Conservation (phyloP, 2,113 vertebrate genomes). For the Mirza zaza region DNA sequence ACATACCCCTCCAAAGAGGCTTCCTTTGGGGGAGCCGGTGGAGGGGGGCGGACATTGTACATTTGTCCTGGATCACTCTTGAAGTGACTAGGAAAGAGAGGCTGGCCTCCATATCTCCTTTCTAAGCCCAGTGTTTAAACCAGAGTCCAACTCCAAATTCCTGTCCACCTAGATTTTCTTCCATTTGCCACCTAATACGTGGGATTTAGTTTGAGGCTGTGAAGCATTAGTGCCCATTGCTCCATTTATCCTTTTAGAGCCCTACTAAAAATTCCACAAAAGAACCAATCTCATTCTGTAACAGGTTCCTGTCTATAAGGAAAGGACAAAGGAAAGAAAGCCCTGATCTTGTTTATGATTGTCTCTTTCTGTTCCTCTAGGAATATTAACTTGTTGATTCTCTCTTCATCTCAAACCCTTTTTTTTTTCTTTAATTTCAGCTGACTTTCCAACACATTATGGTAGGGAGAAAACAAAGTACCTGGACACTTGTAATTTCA, state of each 20-base stretch:
- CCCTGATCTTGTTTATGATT: not conserved
- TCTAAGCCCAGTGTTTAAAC: not conserved
- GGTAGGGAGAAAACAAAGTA: conserved; percentile 31
- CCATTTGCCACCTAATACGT: not conserved
- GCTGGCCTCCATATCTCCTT: not conserved
- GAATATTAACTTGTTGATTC: conserved; percentile 31
- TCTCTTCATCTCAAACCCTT: not conserved
- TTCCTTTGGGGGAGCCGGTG: too few relatives aligned
- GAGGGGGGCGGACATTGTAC: not conserved
- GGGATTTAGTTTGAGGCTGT: conserved; percentile 39
- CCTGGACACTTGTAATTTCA: conserved; percentile 19
- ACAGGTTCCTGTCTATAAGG: not conserved
- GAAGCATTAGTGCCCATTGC: not conserved
- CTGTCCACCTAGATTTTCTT: conserved; percentile 42
- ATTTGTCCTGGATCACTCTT: not conserved
- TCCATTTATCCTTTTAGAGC: conserved; percentile 45
- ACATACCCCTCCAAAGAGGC: not conserved
- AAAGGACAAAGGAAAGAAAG: not conserved
- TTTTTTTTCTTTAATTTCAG: not conserved
- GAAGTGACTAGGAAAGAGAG: not conserved
- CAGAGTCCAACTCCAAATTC: not conserved
- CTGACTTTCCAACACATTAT: not conserved
- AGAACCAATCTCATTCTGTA: conserved; percentile 27
- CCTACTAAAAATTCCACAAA: conserved; percentile 15
- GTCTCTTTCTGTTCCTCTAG: not conserved